These are phyloP conservation scores for Sinocyclocheilus grahami DNA, from an alignment of 2,113 vertebrate species.

Conservation along the genomic window DNA sequence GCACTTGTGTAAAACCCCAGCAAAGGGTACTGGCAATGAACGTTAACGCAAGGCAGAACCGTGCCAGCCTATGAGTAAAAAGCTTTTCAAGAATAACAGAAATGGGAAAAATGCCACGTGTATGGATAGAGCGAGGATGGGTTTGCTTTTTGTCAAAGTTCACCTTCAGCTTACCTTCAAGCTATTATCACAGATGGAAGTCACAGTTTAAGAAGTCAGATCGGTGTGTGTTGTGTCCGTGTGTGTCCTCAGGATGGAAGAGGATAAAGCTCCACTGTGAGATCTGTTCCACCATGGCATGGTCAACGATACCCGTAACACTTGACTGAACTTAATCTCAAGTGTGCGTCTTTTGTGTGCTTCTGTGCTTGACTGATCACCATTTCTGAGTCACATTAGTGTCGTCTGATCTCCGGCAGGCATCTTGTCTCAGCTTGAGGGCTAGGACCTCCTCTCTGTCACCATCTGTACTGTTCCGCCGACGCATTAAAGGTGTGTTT, in stretches of 20 bases:
- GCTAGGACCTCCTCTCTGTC: constrained; percentile 34
- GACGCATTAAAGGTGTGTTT: constrained; percentile 14
- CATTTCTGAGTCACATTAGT: constrained; percentile 35
- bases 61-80: constrained; percentile 10
- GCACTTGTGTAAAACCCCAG: constrained; percentile 63
- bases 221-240: not conserved
- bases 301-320: constrained; percentile 26
- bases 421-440: constrained; percentile 49
- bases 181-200: constrained; percentile 36
- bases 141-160: constrained; percentile 17
- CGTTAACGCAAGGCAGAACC: not conserved
- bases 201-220: constrained; percentile 30
- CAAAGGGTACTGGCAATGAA: constrained; percentile 54
- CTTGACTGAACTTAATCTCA: constrained; percentile 28
- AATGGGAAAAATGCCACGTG: not conserved
- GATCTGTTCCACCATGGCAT: constrained; percentile 34
- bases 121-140: not conserved
- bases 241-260: constrained; percentile 22
- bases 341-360: constrained; percentile 38
- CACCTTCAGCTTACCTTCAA: constrained; percentile 25
- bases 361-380: constrained; percentile 43
- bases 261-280: constrained; percentile 31
- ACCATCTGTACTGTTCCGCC: constrained; percentile 48
- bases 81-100: not conserved
- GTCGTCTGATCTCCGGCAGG: constrained; percentile 40